Evolutionary conservation across 1,140 invertebrate species (phyloP), one percentile per base, ranked within the genome.

Genomic region (Meloidogyne hapla): DNA sequence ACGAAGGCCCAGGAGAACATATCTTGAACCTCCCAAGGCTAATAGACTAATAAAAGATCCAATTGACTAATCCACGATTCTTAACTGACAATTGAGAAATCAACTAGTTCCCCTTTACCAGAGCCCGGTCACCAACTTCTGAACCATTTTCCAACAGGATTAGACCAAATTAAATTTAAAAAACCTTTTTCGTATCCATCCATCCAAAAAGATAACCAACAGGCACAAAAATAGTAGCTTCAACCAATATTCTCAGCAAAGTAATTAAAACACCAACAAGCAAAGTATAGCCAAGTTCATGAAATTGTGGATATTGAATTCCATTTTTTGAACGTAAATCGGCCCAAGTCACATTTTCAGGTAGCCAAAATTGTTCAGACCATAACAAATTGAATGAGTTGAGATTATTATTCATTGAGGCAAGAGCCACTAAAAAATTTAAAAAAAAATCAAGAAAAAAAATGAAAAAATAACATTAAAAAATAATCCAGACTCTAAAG

Each of bases 161-260:
- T n/a, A n/a, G n/a, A n/a, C 15, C 38, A 38, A 69, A 65, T 18
- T 45, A 25, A 74, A 23, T 2, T 5, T 18, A 28, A 38, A n/a
- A 23, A 61, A 79, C 77, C 76, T 78, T 56, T 42, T 74, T 82
- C 10, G 23, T 67, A 28, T 81, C 45, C n/a, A 83, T 79, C 81
- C 84, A 85, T n/a, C 85, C 86, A 61, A 64, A 68, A 6, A 76
- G 26, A 61, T 73, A 76, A 1, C 86, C 85, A 65, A 86, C 77
- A 42, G 85, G 85, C 12, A 86, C 62, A 71, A 83, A 87, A 9
- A 86, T 78, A 63, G 85, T 83, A 18, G 69, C 78, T 75, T 87
- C 85, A 48, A 87, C 69, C 13, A 84, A 66, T 61, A 88, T 80
- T 33, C 85, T 80, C 9, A 85, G 23, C 0, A 87, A 68, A 28